Conservation (phyloP, 2,888 invertebrate genomes). For the Panopea generosa region DNA sequence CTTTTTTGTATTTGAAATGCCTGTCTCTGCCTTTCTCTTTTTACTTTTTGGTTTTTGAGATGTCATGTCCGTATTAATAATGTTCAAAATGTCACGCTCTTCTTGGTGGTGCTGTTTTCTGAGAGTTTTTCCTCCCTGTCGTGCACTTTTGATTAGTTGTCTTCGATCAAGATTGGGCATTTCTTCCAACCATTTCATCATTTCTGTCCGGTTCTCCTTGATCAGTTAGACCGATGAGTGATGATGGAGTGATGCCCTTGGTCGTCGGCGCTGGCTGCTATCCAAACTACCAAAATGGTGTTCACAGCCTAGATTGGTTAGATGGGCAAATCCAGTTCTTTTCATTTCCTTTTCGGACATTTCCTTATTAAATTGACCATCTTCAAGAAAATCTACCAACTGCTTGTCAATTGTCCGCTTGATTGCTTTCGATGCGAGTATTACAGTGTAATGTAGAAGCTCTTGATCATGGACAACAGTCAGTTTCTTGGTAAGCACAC, state of each 20-base stretch:
- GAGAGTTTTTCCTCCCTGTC: not conserved
- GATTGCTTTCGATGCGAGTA: conserved; percentile 6
- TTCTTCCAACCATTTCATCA: not conserved
- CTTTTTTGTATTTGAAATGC: no score
- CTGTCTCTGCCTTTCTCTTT: not conserved
- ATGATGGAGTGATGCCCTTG: conserved; percentile 20
- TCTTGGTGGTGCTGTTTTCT: not conserved
- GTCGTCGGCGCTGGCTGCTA: conserved; percentile 15
- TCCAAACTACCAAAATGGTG: conserved; percentile 12
- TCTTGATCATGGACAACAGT: no score
- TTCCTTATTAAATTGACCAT: no score
- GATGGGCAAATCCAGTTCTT: conserved; percentile 5
- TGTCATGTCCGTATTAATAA: not conserved
- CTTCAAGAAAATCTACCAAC: conserved; percentile 53
- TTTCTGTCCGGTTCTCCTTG: conserved; percentile 4
- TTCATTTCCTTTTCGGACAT: not conserved
- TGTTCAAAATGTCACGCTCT: not conserved
- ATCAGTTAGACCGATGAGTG: conserved; percentile 12
- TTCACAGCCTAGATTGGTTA: conserved; percentile 18
- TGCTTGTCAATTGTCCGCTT: conserved; percentile 39
- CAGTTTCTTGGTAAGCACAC: no score
- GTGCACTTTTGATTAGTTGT: not conserved
- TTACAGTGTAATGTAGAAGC: not conserved
- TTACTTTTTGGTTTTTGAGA: not conserved
- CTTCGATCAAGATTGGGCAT: not conserved